Percentiles rank a stretch among this genome's conserved stretches.
These are phyloP conservation scores for Plumapathes pennacea DNA, from an alignment of 92 coral and sea anemone genomes.

Conservation along the genomic window DNA sequence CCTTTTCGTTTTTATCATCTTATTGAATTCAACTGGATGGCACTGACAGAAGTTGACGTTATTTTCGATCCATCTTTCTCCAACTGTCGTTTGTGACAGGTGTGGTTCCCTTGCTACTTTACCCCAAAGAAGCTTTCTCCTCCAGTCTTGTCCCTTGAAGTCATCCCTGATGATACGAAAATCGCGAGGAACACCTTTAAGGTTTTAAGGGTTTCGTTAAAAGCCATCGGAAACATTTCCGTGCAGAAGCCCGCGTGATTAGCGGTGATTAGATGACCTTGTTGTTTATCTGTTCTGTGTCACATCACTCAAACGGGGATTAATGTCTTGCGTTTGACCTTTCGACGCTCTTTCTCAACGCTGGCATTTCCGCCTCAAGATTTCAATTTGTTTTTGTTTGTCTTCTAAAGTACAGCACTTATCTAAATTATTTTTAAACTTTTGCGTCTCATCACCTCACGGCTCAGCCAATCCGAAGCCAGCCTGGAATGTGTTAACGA, in stretches of 20 bases:
- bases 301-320: conserved; percentile 37
- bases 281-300: conserved; percentile 9
- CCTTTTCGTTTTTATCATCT: too few relatives aligned
- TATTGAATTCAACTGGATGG: too few relatives aligned
- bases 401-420: conserved; percentile 87
- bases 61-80: too few relatives aligned
- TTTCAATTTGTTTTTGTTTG: conserved; percentile 80
- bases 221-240: background rate
- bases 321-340: too few relatives aligned
- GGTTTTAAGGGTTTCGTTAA: background rate
- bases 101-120: too few relatives aligned
- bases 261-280: background rate
- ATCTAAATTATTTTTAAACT: conserved; percentile 95
- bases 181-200: background rate
- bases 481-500: conserved; percentile 90
- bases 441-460: conserved; percentile 87
- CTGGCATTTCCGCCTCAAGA: conserved; percentile 90
- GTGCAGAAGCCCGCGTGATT: conserved; percentile 2
- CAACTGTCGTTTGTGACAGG: too few relatives aligned
- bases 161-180: too few relatives aligned
- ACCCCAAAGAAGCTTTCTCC: too few relatives aligned
- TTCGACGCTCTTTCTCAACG: conserved; percentile 78
- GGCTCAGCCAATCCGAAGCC: conserved; percentile 66
- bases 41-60: too few relatives aligned
- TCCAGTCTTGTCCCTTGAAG: too few relatives aligned